Base-by-base conservation (phyloP, 2,888 invertebrate species). In the Metacarcinus magister region DNA sequence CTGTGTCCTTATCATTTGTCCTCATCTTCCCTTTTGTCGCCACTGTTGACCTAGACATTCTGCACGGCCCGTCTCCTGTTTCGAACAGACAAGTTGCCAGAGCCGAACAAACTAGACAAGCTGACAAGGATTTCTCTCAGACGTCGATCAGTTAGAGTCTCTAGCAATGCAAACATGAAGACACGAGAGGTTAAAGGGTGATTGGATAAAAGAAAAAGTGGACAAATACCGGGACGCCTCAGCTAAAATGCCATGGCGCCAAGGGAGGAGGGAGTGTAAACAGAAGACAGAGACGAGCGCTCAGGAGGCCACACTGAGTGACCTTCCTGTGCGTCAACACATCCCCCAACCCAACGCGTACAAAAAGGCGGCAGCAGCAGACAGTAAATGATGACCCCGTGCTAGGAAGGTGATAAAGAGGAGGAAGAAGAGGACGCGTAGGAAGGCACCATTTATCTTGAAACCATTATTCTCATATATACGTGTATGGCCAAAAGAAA, bases 1-100 rank as follows among this genome's bases (percentile, higher is more conserved):
- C 82, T 10, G 13, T 32, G 32, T 28, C 32, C 82, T 8, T 82
- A 32, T 82, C 82, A 82, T 82, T 32, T 32, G 10, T 82, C 32
- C 32, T 82, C 82, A 82, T 82, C 82, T 28, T 13, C 82, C 82
- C 32, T 13, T 82, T 82, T 32, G 82, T 82, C 19, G 32, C 32
- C 82, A 82, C 28, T 82, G 82, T 82, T 82, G 82, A 82, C 82
- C 32, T 13, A 82, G 82, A 82, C 82, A 67, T 67, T 67, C 82
- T 13, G 82, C 82, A 32, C 32, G 5, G 28, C 4, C 32, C 32
- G 82, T 28, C 82, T 82, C 82, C 10, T 32, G 82, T 82, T 82
- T 82, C 82, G 28, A 7, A 10, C 28, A 8, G 82, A 32, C 28
- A 32, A 67, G 67, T 4, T 82, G 82, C 32, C 19, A 32, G 82